Percentiles rank a stretch among this genome's conserved stretches.
Conservation (phyloP, 1,140 invertebrate genomes). For the Aradophagus sp. region DNA sequence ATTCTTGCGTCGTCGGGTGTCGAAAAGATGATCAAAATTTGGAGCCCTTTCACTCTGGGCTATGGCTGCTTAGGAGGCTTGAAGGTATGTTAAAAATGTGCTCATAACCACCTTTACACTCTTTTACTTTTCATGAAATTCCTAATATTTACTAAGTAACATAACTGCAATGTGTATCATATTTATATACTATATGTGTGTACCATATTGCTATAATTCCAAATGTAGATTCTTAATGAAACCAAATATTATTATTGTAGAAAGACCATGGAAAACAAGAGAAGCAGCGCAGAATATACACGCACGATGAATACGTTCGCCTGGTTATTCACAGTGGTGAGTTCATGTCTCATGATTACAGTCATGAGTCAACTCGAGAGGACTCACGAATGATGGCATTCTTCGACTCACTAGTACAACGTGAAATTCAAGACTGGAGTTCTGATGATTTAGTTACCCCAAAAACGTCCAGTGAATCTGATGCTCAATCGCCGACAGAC, state of each 20-base stretch:
- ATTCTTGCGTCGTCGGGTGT: slow-evolving; percentile 95
- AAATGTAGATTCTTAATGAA: too few species aligned
- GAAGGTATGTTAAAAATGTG: slow-evolving; percentile 66
- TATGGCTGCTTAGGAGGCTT: slow-evolving; percentile 66
- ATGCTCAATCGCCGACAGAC: slow-evolving; percentile 58
- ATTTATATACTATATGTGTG: too few species aligned
- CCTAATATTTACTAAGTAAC: too few species aligned
- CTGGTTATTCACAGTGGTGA: slow-evolving; percentile 86
- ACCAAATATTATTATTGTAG: slow-evolving; percentile 50
- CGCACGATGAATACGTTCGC: slow-evolving; percentile 89
- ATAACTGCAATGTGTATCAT: too few species aligned
- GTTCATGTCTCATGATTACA: slow-evolving; percentile 86
- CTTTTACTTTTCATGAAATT: too few species aligned
- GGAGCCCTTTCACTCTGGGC: slow-evolving; percentile 70
- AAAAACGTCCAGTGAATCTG: slow-evolving; percentile 64
- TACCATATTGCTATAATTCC: too few species aligned
- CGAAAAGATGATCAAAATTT: slow-evolving; percentile 94
- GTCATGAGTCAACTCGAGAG: slow-evolving; percentile 88
- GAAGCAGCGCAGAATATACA: slow-evolving; percentile 85
- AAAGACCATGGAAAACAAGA: slow-evolving; percentile 73
- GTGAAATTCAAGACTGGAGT: slow-evolving; percentile 87
- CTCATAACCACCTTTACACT: too few species aligned
- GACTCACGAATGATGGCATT: slow-evolving; percentile 97
- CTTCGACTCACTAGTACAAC: slow-evolving; percentile 93
- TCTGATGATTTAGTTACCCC: slow-evolving; percentile 65